Evolutionary conservation across 2,888 invertebrate species (phyloP), one percentile per base, ranked within the genome.

Genomic region (Drosophila engyochracea): DNA sequence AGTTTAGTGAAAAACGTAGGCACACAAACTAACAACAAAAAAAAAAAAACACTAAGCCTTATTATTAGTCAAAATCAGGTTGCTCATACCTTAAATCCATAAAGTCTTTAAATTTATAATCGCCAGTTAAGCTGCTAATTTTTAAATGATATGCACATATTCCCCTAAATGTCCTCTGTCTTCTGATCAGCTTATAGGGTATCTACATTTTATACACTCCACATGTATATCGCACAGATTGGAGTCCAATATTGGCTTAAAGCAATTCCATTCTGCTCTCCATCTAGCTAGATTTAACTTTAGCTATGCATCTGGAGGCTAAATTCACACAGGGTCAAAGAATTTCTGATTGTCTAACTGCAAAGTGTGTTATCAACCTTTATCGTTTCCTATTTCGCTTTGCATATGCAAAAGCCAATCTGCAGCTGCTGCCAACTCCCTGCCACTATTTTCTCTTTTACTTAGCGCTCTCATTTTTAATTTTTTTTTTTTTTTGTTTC

Each of bases 391-490:
- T 64, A 49, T 54, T 69, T 51, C 64, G 37, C 53, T 54, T 53
- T 47, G 61, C 76, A 73, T 70, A 84, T 82, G 75, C 82, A 85
- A 76, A 79, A 80, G 78, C 80, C 76, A 85, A 87, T 71, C 69
- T 72, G 71, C 76, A 74, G 66, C 60, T 80, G 66, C 47, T 70
- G 22, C 44, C 58, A 74, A 63, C 39, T 68, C 28, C 44, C 16
- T 35, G 9, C 28, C 59, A 19, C 31, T 61, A 25, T 33, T 71
- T 59, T 66, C 57, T 68, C 22, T 47, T 52, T 39, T 59, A 28
- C 37, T 54, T 47, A 47, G 47, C 12, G 25, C 30, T 25, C 35
- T 19, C 3, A 19, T 55, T 54, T 28, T 14, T 51, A 9, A 9
- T 39, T 49, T 52, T 3, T 28, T 4, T 54, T 54, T 28, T 16